Evolutionary conservation across 2,888 invertebrate genomes (phyloP).

Genomic region (Sycophila texana): DNA sequence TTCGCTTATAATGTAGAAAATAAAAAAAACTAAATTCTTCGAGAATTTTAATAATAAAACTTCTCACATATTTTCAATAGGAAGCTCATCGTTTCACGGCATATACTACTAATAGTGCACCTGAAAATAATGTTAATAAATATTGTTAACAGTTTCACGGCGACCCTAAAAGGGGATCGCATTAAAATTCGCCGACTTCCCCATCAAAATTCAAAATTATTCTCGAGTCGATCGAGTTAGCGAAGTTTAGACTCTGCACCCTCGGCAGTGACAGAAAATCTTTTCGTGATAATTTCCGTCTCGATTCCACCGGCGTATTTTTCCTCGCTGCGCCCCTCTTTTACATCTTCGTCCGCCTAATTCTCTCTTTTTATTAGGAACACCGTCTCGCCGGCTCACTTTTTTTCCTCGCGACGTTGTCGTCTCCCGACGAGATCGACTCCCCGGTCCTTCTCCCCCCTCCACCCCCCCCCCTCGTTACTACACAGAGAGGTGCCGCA

Average conservation of each 20-base stretch:
- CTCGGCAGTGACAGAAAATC: slow-evolving; percentile 10
- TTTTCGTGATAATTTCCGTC: slow-evolving; percentile 52
- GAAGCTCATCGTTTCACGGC: too few species aligned
- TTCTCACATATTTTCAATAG: too few species aligned
- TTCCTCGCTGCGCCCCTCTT: slow-evolving; percentile 56
- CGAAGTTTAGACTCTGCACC: slow-evolving; percentile 31
- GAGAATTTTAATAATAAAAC: too few species aligned
- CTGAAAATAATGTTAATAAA: background rate
- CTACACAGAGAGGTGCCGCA: slow-evolving; percentile 16
- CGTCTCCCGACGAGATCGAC: slow-evolving; percentile 31
- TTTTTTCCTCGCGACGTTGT: slow-evolving; percentile 51
- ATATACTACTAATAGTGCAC: too few species aligned
- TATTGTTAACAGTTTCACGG: background rate
- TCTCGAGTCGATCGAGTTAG: slow-evolving; percentile 40
- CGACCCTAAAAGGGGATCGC: too few species aligned
- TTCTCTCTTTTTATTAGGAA: slow-evolving; percentile 52
- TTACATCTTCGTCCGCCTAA: slow-evolving; percentile 42
- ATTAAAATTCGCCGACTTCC: too few species aligned
- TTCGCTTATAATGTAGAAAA: too few species aligned
- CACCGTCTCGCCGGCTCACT: slow-evolving; percentile 53
- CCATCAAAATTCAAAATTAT: slow-evolving; percentile 1
- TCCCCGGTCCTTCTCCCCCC: slow-evolving; percentile 5
- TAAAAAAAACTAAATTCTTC: too few species aligned
- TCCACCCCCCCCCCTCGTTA: slow-evolving; percentile 19
- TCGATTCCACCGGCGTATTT: slow-evolving; percentile 60